A percentile compares a stretch with the other conserved stretches of the same genome.
phyloP scores from a whole-genome alignment of 2,888 invertebrate species.

The Aethes cnicana region DNA sequence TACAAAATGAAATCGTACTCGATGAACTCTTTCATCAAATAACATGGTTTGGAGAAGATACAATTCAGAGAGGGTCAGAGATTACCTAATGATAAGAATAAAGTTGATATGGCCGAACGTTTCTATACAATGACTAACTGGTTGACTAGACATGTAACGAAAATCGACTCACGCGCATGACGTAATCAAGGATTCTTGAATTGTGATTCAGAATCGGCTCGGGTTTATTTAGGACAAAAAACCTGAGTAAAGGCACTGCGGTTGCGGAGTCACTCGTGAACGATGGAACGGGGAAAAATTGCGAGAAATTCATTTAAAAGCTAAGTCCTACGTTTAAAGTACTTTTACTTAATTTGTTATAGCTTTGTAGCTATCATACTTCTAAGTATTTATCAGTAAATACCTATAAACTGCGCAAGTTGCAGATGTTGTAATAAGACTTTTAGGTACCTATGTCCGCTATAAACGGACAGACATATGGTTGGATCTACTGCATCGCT shows the following conservation, averaged over 20 bases:
- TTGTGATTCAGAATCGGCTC: slow-evolving; percentile 59
- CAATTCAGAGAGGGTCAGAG: background rate
- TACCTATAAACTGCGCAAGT: too few species aligned
- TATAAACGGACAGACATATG: too few species aligned
- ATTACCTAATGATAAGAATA: slow-evolving; percentile 21
- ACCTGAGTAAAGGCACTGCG: slow-evolving; percentile 27
- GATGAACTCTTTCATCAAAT: too few species aligned
- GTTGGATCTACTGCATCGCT: too few species aligned
- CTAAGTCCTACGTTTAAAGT: background rate
- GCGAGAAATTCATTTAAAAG: background rate
- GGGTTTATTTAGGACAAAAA: slow-evolving; percentile 37
- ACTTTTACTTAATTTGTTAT: too few species aligned
- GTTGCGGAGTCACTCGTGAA: slow-evolving; percentile 6
- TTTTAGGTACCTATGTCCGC: too few species aligned
- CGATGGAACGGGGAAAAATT: slow-evolving; percentile 1
- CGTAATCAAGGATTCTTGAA: slow-evolving; percentile 62
- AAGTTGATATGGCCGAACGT: slow-evolving; percentile 14
- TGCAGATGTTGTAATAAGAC: too few species aligned
- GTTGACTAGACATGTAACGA: slow-evolving; percentile 25
- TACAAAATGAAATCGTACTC: too few species aligned
- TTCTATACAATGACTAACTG: slow-evolving; percentile 25
- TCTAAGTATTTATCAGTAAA: too few species aligned
- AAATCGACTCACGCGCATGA: slow-evolving; percentile 56
- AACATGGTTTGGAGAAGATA: background rate
- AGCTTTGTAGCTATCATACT: too few species aligned